Percentiles rank a stretch among this genome's conserved stretches.
phyloP scores from a whole-genome alignment of 2,888 invertebrate genomes.

The Drosophila algonquin region DNA sequence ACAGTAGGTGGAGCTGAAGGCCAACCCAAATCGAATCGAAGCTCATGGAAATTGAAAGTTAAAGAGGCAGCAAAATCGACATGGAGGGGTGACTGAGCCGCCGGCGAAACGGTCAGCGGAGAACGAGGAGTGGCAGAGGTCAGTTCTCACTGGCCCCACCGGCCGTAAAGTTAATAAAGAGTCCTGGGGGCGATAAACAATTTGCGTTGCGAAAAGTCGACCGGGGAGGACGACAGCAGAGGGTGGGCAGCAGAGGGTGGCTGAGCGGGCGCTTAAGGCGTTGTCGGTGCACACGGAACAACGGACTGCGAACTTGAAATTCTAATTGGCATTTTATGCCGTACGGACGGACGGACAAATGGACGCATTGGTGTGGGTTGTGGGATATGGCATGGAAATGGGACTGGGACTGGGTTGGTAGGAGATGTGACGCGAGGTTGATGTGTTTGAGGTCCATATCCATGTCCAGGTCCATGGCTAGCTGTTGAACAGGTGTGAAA shows the following conservation, averaged over 20 bases:
- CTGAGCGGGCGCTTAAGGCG: neutral
- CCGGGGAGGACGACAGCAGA: neutral
- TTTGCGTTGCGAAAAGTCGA: constrained; percentile 60
- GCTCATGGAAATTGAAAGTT: constrained; percentile 60
- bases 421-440: neutral
- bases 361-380: neutral
- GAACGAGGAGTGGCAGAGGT: constrained; percentile 22
- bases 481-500: constrained; percentile 54
- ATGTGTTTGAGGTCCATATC: constrained; percentile 27
- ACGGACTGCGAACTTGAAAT: constrained; percentile 72
- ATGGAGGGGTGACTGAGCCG: neutral
- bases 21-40: constrained; percentile 33
- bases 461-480: constrained; percentile 17
- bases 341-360: constrained; percentile 50
- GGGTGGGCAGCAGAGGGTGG: neutral
- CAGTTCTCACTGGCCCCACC: constrained; percentile 32
- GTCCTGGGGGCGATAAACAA: constrained; percentile 72
- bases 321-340: constrained; percentile 75
- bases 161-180: constrained; percentile 76
- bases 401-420: neutral
- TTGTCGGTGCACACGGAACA: constrained; percentile 46
- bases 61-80: constrained; percentile 2
- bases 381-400: neutral
- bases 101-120: constrained; percentile 1
- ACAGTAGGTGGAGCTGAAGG: constrained; percentile 2